These are phyloP conservation scores for Hyalella azteca DNA, from an alignment of 2,888 invertebrate genomes.

Conservation along the genomic window DNA sequence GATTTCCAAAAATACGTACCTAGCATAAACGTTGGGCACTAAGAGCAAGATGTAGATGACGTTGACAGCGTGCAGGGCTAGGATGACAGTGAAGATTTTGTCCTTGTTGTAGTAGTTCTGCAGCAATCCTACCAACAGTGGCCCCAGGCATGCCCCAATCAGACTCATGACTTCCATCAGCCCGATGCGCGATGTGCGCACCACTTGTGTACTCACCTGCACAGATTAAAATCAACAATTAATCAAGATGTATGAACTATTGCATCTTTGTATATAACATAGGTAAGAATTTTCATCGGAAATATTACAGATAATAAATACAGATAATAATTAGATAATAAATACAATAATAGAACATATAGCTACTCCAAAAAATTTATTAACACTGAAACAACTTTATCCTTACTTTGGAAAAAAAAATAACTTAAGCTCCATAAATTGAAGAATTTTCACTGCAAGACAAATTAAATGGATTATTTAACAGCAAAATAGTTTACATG, in stretches of 20 bases:
- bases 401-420: not conserved
- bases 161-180: constrained; percentile 82
- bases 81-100: constrained; percentile 62
- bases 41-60: constrained; percentile 62
- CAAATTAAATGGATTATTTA: not conserved
- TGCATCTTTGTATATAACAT: too few species aligned
- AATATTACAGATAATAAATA: too few species aligned
- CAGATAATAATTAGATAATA: too few species aligned
- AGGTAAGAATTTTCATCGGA: too few species aligned
- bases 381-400: not conserved
- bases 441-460: not conserved
- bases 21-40: constrained; percentile 59
- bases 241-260: too few species aligned
- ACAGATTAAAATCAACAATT: too few species aligned
- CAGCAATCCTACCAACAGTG: constrained; percentile 80
- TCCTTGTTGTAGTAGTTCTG: constrained; percentile 64
- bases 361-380: not conserved
- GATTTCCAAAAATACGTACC: constrained; percentile 33
- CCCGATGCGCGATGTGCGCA: constrained; percentile 78
- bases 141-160: constrained; percentile 82
- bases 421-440: not conserved
- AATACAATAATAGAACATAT: not conserved
- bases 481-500: not conserved
- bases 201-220: constrained; percentile 41
- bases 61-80: constrained; percentile 61